Percentiles rank a stretch among this genome's conserved stretches.
Conservation (phyloP, 2,888 invertebrate genomes). For the Pollenia angustigena region DNA sequence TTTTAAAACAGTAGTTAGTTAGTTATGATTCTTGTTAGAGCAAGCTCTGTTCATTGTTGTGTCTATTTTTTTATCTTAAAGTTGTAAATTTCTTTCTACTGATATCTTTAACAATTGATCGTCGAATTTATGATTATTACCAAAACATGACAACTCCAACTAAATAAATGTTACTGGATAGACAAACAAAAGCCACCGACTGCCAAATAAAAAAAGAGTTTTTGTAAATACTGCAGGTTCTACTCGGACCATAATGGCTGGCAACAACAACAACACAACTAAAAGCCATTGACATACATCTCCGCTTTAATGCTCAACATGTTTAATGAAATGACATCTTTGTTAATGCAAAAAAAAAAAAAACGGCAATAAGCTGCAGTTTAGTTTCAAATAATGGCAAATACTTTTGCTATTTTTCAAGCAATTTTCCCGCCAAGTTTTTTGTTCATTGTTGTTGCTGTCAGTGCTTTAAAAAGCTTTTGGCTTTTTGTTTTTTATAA, state of each 20-base stretch:
- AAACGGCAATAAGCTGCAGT: constrained; percentile 1
- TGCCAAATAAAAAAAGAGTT: neutral
- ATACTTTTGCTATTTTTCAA: constrained; percentile 13
- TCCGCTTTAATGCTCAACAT: constrained; percentile 9
- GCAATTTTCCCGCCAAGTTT: constrained; percentile 59
- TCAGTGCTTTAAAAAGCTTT: constrained; percentile 33
- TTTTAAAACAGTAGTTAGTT: constrained; percentile 6
- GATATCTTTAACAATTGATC: constrained; percentile 62
- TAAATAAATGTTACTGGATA: constrained; percentile 24
- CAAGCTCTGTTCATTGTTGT: neutral
- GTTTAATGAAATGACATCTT: constrained; percentile 56
- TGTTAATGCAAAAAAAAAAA: constrained; percentile 13
- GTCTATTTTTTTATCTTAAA: neutral
- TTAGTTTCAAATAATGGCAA: constrained; percentile 38
- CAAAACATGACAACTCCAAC: constrained; percentile 64
- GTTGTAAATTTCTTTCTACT: constrained; percentile 42
- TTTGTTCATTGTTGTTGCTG: neutral
- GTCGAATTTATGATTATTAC: constrained; percentile 72
- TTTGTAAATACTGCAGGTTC: neutral
- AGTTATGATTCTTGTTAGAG: constrained; percentile 19
- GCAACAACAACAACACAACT: constrained; percentile 5
- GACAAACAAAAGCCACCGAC: constrained; percentile 43
- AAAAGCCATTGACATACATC: constrained; percentile 68
- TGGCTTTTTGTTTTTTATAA: neutral
- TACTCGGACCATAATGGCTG: neutral